Conservation (phyloP, 2,113 vertebrate species). For the Nibea albiflora region DNA sequence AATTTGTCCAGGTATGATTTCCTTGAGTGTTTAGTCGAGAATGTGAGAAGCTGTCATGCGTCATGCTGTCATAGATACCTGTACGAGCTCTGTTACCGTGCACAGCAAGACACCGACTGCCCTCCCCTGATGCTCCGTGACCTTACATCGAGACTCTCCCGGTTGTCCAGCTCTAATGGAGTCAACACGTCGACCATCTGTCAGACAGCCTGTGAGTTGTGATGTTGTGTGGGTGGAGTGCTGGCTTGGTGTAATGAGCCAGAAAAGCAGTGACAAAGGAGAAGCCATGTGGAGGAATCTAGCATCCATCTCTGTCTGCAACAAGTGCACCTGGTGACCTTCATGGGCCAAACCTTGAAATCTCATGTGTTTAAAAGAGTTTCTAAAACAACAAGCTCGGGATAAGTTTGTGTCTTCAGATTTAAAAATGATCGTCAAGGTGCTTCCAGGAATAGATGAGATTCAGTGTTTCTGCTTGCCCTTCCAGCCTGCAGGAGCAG, state of each 20-base stretch:
- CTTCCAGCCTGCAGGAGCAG: not conserved
- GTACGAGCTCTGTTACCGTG: not conserved
- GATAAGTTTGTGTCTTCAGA: not conserved
- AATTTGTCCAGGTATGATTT: not conserved
- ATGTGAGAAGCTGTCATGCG: not conserved
- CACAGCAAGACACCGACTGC: not conserved
- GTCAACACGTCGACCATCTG: constrained; percentile 28
- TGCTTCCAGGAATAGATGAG: not conserved
- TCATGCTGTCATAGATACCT: not conserved
- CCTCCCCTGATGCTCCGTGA: not conserved
- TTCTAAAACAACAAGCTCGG: not conserved
- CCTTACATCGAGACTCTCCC: not conserved
- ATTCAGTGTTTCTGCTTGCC: not conserved
- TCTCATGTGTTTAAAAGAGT: not conserved
- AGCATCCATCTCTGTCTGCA: constrained; percentile 35
- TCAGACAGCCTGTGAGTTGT: constrained; percentile 25
- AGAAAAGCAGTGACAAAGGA: not conserved
- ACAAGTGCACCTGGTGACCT: constrained; percentile 27
- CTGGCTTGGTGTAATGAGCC: constrained; percentile 39
- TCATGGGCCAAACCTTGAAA: not conserved
- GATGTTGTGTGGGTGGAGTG: not conserved
- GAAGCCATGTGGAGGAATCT: constrained; percentile 15
- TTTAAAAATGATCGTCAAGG: not conserved
- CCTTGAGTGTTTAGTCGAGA: no score
- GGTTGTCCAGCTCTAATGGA: constrained; percentile 26